Percentiles rank a stretch among this genome's conserved stretches.
These are phyloP conservation scores for Sterrhoptilus dennistouni DNA, from an alignment of 2,113 vertebrate genomes.

Conservation along the genomic window DNA sequence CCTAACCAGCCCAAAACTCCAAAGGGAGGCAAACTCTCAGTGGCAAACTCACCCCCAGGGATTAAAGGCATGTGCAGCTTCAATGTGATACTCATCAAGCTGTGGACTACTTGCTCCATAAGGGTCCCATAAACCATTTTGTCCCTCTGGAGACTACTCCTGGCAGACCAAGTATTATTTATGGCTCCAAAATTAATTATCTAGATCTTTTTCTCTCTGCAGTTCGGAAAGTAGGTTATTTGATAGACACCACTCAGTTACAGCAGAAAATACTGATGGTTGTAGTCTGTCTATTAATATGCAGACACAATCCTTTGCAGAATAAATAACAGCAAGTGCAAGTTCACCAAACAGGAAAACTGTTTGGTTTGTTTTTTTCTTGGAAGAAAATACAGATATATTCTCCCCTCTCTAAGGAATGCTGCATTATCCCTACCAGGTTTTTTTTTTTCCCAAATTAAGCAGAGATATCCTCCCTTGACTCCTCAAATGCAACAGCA, in stretches of 20 bases:
- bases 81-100: neutral
- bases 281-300: neutral
- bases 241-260: neutral
- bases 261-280: neutral
- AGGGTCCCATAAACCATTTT: neutral
- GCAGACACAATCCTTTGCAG: neutral
- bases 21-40: neutral
- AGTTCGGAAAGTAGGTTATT: neutral
- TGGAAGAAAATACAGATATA: neutral
- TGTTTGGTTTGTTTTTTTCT: neutral
- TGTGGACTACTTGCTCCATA: neutral
- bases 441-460: neutral
- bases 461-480: neutral
- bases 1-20: neutral
- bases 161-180: neutral
- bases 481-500: neutral
- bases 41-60: neutral
- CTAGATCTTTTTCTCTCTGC: neutral
- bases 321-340: neutral
- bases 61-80: neutral
- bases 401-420: neutral
- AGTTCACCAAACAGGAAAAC: neutral
- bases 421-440: neutral
- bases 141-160: neutral
- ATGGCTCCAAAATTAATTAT: neutral